These are phyloP conservation scores for Coilia nasus DNA, from an alignment of 2,797 vertebrate species.

Conservation along the genomic window DNA sequence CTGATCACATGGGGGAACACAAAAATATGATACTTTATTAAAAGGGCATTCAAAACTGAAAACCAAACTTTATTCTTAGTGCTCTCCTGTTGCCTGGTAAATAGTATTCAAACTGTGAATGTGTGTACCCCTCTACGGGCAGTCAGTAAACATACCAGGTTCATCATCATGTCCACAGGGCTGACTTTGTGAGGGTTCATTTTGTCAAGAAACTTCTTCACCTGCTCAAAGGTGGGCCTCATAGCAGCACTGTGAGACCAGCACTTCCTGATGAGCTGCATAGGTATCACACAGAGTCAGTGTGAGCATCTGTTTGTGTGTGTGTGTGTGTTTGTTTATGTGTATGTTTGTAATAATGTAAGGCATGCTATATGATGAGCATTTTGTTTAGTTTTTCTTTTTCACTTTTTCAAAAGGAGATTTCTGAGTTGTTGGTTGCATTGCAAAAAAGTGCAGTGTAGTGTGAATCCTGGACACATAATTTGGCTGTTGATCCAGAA, in stretches of 20 bases:
- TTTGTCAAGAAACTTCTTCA: slow-evolving; percentile 78
- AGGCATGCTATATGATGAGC: no score
- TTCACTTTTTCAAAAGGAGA: no score
- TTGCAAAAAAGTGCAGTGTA: no score
- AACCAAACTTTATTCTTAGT: not conserved
- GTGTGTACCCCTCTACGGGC: not conserved
- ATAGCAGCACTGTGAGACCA: slow-evolving; percentile 70
- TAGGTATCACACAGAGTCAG: not conserved
- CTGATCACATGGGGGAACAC: slow-evolving; percentile 52
- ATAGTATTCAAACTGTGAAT: no score
- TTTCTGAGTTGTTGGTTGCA: no score
- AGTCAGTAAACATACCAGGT: slow-evolving; percentile 67
- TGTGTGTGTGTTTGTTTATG: no score
- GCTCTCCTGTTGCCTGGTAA: no score
- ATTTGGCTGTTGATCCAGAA: no score
- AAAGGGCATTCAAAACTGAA: not conserved
- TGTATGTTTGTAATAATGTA: no score
- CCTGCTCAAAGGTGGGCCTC: slow-evolving; percentile 78
- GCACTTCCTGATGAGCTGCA: slow-evolving; percentile 77
- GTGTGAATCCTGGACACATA: no score
- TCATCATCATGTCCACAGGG: slow-evolving; percentile 84
- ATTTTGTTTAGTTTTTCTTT: no score
- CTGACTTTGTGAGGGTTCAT: slow-evolving; percentile 82
- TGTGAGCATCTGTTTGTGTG: not conserved
- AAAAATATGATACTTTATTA: slow-evolving; percentile 20